Evolutionary conservation across 2,113 vertebrate species (phyloP), one percentile per base, ranked within the genome.

Genomic region (Brachionichthys hirsutus): DNA sequence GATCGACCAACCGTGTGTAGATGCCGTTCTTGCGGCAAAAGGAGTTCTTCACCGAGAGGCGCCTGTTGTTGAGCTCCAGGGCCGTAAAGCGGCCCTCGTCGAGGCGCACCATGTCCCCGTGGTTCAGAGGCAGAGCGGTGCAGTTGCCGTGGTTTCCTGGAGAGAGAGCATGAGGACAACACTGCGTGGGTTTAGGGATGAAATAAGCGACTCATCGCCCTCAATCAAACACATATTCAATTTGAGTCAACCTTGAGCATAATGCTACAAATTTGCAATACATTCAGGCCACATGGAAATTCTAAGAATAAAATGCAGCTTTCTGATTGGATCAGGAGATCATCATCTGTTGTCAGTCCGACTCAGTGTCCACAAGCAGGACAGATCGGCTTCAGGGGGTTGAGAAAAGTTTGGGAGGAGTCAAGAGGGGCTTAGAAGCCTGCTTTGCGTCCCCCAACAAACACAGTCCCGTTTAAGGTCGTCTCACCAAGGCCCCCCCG

Each of bases 11-110:
- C 97, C 97, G 92, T 62, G 97, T 98, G 62, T 99, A 97, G 76
- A 99, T 93, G 77, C 97, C 97, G 0, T 98, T 99, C 89, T 98
- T 98, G 36, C 97, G 82, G 84, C 95, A 99, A 78, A 99, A 98
- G 60, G 97, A 98, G 73, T 98, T 98, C 89, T 99, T 99, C 77
- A 98, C 93, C 0, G 97, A 98, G 19, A 99, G 94, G 12, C 96
- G 91, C 1, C 97, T 91, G 90, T 95, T 98, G 91, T 98, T 98
- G 47, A 98, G 94, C 78, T 99, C 97, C 89, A 99, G 90, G 3
- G 97, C 91, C 0, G 97, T 95, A 64, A 99, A 99, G 40, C 95
- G 95, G 68, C 95, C 93, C 71, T 99, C 97, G 0, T 99, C 97
- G 84, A 99, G 88, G 47, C 95, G 95, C 78, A 98, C 93, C 94